phyloP scores from a whole-genome alignment of 2,113 vertebrate species.

The Hemiscyllium ocellatum region DNA sequence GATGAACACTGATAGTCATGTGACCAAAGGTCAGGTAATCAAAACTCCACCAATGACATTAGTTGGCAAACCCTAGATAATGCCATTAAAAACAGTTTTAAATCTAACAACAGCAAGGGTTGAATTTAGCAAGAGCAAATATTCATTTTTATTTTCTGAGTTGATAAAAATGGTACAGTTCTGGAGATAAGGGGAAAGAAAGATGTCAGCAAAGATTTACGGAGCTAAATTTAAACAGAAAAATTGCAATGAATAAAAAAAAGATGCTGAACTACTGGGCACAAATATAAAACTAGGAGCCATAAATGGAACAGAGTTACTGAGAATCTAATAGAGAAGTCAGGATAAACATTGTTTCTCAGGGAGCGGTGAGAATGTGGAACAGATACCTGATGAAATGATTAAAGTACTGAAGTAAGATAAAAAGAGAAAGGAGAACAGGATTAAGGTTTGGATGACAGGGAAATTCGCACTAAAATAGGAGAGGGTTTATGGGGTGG shows the following conservation, averaged over 20 bases:
- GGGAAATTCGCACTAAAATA: background rate
- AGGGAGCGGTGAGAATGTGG: background rate
- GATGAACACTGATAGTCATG: background rate
- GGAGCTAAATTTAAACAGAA: background rate
- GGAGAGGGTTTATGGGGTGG: background rate
- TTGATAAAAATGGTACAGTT: background rate
- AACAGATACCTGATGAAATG: too few species aligned
- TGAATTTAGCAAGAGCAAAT: too few species aligned
- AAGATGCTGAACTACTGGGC: background rate
- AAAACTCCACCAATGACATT: background rate
- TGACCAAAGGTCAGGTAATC: background rate
- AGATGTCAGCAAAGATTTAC: background rate
- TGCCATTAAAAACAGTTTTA: background rate
- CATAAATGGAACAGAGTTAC: background rate
- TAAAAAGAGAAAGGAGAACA: too few species aligned
- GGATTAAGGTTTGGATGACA: background rate
- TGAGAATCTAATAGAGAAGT: background rate
- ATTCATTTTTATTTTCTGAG: background rate
- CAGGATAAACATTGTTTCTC: background rate
- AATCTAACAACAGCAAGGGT: background rate
- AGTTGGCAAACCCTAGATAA: background rate
- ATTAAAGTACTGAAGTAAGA: background rate
- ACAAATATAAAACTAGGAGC: background rate
- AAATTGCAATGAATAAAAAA: background rate
- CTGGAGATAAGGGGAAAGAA: background rate